Evolutionary conservation across 2,113 vertebrate genomes (phyloP), one percentile per base, ranked within the genome.

Genomic region (Elephas maximus): DNA sequence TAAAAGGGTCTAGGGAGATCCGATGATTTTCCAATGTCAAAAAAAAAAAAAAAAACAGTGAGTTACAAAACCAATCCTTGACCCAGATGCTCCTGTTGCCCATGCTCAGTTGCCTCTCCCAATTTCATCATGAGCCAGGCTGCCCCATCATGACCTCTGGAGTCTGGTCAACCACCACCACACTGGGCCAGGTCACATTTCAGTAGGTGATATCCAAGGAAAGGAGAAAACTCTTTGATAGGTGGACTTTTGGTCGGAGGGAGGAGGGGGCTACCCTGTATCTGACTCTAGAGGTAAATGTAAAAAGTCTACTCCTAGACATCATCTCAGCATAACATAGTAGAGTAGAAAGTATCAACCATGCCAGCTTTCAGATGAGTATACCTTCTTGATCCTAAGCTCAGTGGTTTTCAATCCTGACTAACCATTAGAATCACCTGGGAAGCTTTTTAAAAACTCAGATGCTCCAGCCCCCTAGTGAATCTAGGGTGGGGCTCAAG

Each of bases 371-470:
- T 69, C 28, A 79, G 44, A 71, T 85, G 26, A 4, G 1, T 18
- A 11, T 90, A 6, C 88, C 67, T 88, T 82, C 18, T 88, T 88
- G 67, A 21, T 62, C 41, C 71, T 51, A 63, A 91, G 20, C 37
- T 78, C 8, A 11, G 9, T 65, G 26, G 6, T 88, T 94, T 93
- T 89, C 9, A 69, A 51, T 81, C 11, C 74, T 67, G 23, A 73
- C 37, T 93, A 95, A 86, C 45, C 37, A 51, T 94, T 57, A 80
- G 60, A 88, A 86, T 88, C 37, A 88, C 8, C 53, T 88, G 8
- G 15, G 37, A 18, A 77, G 21, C 30, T 44, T 92, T 95, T 87
- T 37, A 5, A 20, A 30, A 81, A 89, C 28, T 93, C 28, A 88
- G 73, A 30, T 57, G 24, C 37, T 76, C 45, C 63, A 67, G 6